Conservation (phyloP, 2,797 vertebrate genomes). For the Coluber constrictor region DNA sequence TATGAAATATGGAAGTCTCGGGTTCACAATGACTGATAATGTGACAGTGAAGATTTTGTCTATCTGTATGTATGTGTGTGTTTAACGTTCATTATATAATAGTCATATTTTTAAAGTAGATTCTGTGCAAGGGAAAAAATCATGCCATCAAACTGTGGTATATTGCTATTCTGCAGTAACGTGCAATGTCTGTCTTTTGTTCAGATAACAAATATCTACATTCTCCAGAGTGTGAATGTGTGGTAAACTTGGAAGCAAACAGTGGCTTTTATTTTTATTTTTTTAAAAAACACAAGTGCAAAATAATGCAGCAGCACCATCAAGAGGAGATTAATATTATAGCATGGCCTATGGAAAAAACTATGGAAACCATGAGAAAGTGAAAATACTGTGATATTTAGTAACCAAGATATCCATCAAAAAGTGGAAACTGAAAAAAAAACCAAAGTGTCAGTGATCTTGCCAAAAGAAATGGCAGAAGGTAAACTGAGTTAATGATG, state of each 20-base stretch:
- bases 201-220: slow-evolving; percentile 36
- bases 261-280: not conserved
- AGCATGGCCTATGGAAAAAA: slow-evolving; percentile 47
- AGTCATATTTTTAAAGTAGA: not conserved
- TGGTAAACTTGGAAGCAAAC: slow-evolving; percentile 13
- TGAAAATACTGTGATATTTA: not conserved
- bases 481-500: slow-evolving; percentile 57
- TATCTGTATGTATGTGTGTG: not conserved
- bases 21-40: slow-evolving; percentile 1
- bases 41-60: not conserved
- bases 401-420: slow-evolving; percentile 36
- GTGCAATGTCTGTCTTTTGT: slow-evolving; percentile 26
- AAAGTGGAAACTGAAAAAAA: slow-evolving; percentile 23
- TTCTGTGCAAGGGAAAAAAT: not conserved
- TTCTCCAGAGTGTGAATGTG: slow-evolving; percentile 15
- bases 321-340: slow-evolving; percentile 63
- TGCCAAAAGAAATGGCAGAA: slow-evolving; percentile 58
- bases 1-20: not conserved
- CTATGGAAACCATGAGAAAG: not conserved
- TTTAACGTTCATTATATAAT: not conserved
- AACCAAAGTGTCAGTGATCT: slow-evolving; percentile 49
- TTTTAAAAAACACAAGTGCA: not conserved
- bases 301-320: slow-evolving; percentile 67
- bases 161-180: slow-evolving; percentile 6
- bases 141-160: slow-evolving; percentile 18